Evolutionary conservation across 2,797 vertebrate species (phyloP), one percentile per base, ranked within the genome.

Genomic region (Antennarius maculatus): DNA sequence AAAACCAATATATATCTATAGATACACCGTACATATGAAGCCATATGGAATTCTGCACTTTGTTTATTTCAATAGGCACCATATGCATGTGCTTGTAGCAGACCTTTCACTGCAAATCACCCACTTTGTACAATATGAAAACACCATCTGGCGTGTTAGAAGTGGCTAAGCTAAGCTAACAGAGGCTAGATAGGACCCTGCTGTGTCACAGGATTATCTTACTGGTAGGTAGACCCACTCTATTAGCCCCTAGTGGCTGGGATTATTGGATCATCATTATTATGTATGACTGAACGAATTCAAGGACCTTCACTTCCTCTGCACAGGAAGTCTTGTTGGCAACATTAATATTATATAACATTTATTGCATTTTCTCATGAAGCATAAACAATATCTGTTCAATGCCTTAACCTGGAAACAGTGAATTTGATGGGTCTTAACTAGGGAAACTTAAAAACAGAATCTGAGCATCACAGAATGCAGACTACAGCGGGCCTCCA

Each of bases 71-170:
- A 78, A 76, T 74, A 71, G 77, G 83, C 85, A 82, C 81, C 72
- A 78, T 76, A 79, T 89, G 67, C 93, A 93, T 93, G 92, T 94
- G 92, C 82, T 91, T 74, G 72, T 61, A 61, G 88, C 86, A 88
- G 91, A 90, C 92, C 90, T 92, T 92, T 90, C 79, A 65, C 88
- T 84, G 74, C 60, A 49, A 87, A 90, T 87, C 79, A 82, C 77
- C 87, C 90, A 90, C 89, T 92, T 92, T 90, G 87, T 89, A 80
- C 41, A 69, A 91, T 92, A 92, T 91, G 89, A 94, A 94, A 94
- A 94, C 92, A 93, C 93, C 93, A 95, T 94, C 92, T 95, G 94
- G 77, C 82, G 84, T 79, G 81, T 80, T 81, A 92, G 90, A 80
- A 62, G 81, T 17, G 46, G 83, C 88, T 87, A 89, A 74, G 78